These are phyloP conservation scores for Pristionchus fissidentatus DNA, from an alignment of 2,888 invertebrate species.

Conservation along the genomic window DNA sequence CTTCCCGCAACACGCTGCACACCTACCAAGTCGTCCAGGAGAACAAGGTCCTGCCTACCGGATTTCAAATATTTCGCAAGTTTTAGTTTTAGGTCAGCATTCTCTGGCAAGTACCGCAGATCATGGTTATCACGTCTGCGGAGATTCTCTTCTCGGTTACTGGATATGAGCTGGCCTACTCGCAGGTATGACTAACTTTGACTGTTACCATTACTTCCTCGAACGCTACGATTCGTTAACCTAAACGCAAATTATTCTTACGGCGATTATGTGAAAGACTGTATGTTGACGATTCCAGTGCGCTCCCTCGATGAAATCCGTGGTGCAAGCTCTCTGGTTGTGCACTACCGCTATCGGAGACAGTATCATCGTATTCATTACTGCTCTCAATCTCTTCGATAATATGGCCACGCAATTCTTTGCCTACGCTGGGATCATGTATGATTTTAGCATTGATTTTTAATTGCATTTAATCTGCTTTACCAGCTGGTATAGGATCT, in stretches of 20 bases:
- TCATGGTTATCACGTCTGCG: constrained; percentile 77
- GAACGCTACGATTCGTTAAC: too few relatives aligned
- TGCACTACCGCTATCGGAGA: constrained; percentile 94
- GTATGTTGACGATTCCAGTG: constrained; percentile 80
- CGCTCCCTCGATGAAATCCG: constrained; percentile 92
- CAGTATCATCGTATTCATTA: constrained; percentile 89
- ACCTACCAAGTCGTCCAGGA: constrained; percentile 57
- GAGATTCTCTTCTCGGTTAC: constrained; percentile 79
- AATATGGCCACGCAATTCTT: constrained; percentile 69
- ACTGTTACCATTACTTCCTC: too few relatives aligned
- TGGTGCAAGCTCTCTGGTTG: constrained; percentile 91
- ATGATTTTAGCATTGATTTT: too few relatives aligned
- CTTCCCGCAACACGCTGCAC: neutral
- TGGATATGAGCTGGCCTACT: constrained; percentile 77
- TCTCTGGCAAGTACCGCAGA: constrained; percentile 77
- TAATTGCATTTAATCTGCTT: too few relatives aligned
- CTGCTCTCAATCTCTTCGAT: constrained; percentile 64
- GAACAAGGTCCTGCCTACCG: constrained; percentile 51
- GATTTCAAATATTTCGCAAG: constrained; percentile 50
- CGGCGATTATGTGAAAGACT: neutral
- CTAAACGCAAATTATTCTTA: neutral
- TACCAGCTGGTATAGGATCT: too few relatives aligned
- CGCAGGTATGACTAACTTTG: constrained; percentile 58
- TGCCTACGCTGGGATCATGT: constrained; percentile 63
- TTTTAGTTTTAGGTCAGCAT: constrained; percentile 71